phyloP scores from a whole-genome alignment of 2,888 invertebrate species.

The Catonia carolina region DNA sequence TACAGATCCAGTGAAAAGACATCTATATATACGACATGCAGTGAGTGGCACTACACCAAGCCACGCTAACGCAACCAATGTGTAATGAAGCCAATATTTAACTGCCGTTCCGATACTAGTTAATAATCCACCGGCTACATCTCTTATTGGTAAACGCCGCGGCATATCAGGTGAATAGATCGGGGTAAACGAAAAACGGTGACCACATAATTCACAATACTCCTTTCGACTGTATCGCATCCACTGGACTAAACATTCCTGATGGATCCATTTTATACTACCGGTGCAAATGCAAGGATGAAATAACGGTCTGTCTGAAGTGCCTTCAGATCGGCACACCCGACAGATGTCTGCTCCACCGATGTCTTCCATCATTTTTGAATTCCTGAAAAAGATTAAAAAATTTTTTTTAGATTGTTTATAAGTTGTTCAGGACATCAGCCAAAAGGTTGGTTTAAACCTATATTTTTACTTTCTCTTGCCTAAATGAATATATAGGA shows the following conservation, averaged over 20 bases:
- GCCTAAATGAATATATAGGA: too few species aligned
- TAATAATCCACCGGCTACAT: constrained; percentile 84
- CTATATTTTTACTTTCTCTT: too few species aligned
- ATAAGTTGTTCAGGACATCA: too few species aligned
- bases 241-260: constrained; percentile 98
- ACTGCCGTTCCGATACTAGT: constrained; percentile 87
- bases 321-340: constrained; percentile 93
- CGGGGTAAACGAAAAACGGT: constrained; percentile 92
- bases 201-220: constrained; percentile 96
- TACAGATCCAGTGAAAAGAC: constrained; percentile 84
- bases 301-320: constrained; percentile 85
- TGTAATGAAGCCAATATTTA: constrained; percentile 96
- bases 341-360: constrained; percentile 87
- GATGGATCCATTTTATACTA: constrained; percentile 98
- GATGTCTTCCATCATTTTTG: constrained; percentile 45
- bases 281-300: constrained; percentile 99
- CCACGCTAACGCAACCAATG: constrained; percentile 95
- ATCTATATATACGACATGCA: constrained; percentile 91
- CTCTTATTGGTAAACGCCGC: constrained; percentile 85
- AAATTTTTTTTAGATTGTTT: too few species aligned
- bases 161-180: constrained; percentile 99
- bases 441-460: too few species aligned
- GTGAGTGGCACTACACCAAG: constrained; percentile 92
- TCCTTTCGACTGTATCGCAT: constrained; percentile 94
- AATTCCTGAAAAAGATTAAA: too few species aligned